These are phyloP conservation scores for Oegoconia quadripuncta DNA, from an alignment of 2,888 invertebrate species.

Conservation along the genomic window DNA sequence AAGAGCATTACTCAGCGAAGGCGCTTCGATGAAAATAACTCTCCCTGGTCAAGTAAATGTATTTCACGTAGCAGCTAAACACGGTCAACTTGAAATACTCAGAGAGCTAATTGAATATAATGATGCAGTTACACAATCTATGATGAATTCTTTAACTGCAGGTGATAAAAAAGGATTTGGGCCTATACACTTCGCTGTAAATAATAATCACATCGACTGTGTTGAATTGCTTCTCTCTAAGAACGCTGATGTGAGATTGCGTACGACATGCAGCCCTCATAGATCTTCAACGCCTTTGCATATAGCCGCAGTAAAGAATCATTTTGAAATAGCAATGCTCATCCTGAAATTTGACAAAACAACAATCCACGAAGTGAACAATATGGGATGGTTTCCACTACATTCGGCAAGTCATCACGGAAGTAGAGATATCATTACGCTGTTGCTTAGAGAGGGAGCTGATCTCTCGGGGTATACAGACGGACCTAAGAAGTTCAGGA, in stretches of 20 bases:
- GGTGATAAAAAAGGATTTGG: constrained; percentile 64
- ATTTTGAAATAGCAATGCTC: constrained; percentile 50
- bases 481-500: constrained; percentile 55
- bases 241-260: constrained; percentile 61
- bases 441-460: constrained; percentile 64
- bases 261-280: constrained; percentile 61
- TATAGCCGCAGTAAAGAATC: constrained; percentile 59
- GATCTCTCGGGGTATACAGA: constrained; percentile 62
- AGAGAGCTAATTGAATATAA: constrained; percentile 68
- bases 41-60: constrained; percentile 72
- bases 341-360: constrained; percentile 59
- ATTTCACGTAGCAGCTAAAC: constrained; percentile 79
- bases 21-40: constrained; percentile 60
- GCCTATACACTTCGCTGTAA: constrained; percentile 77
- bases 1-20: constrained; percentile 60
- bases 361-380: constrained; percentile 63
- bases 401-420: constrained; percentile 77
- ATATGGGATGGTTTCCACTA: constrained; percentile 56
- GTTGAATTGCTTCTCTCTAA: constrained; percentile 61
- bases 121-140: constrained; percentile 41
- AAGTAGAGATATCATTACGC: constrained; percentile 75
- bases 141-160: constrained; percentile 53
- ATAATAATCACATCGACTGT: constrained; percentile 67
- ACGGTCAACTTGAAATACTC: constrained; percentile 75
- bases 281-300: constrained; percentile 63